Base-by-base conservation (phyloP, 2,888 invertebrate species). In the Latrodectus elegans region DNA sequence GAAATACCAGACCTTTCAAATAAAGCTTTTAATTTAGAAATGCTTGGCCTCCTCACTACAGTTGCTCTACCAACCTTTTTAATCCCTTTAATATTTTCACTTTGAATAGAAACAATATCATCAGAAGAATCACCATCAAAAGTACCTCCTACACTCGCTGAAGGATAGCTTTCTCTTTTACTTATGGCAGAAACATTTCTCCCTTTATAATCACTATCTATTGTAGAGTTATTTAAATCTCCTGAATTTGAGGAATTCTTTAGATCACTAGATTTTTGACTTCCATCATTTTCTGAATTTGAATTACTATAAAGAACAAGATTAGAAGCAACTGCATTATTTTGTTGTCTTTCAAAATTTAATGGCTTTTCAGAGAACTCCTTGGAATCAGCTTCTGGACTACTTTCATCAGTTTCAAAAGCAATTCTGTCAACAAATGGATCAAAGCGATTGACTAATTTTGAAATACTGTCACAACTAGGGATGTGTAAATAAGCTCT, bases 11-110 rank as follows among this genome's bases (percentile, higher is more conserved):
- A 89, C 83, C 89, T 90, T 71, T 89, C 90, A 89, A 90, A 90
- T 17, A 91, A 74, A 14, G 90, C 89, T 81, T 90, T 90, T 53
- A 90, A 82, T 81, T 89, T 88, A 9, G 90, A 89, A 86, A 90
- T 89, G 67, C 90, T 90, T 15, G 90, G 90, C 73, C 90, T 84
- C 12, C 90, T 60, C n/a, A 90, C 90, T 2, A 90, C 90, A 77
- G 89, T 90, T 8, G 90, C 90, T 52, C 89, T 89, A n/a, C 90
- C 89, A 51, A 89, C 77, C n/a, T 89, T 79, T 74, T 90, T 89
- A 51, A 79, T 73, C 49, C 60, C 70, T 51, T 68, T 75, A 9
- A 22, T n/a, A 49, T 14, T 72, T 17, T 65, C 67, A 10, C 60
- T 60, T 60, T 60, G 60, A 60, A 68, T 26, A 68, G 67, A 68